Base-by-base conservation (phyloP, 1,140 invertebrate species). In the Atopsyche davidsoni region DNA sequence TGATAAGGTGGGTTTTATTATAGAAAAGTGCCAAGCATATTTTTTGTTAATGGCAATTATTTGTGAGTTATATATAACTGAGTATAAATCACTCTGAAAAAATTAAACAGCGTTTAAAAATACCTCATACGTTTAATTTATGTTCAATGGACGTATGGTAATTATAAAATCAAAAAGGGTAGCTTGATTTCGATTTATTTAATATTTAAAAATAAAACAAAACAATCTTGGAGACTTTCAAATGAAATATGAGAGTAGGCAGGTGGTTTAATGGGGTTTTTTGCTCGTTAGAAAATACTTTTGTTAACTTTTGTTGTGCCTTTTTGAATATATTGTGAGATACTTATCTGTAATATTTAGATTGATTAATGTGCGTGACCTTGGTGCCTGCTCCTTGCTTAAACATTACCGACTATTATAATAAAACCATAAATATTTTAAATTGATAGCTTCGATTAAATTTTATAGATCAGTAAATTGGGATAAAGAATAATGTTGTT, bases 351-450 rank as follows among this genome's bases (percentile, higher is more conserved):
- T 4, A 34, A 34, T 34, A 11, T 34, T 4, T 16, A 4, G 32
- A 34, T 34, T 16, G 32, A 34, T 34, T 34, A 34, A 34, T 34
- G 32, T 34, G n/a, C 16, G n/a, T 34, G 11, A 34, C 32, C 32
- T 34, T 34, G 32, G 4, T 34, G n/a, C 16, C 16, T 34, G 11
- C n/a, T 16, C 32, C 16, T 34, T 11, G 4, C n/a, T 34, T 34
- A 11, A 16, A 34, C 3, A 16, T 34, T 34, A 16, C 32, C 11
- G n/a, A 34, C 16, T 34, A 34, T 34, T 13, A 3, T 13, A 28
- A 34, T n/a, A 34, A 13, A 34, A 34, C 32, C 3, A 16, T 34
- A 34, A 34, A 34, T 34, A 34, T 34, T 34, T 34, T 4, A 34
- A 34, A 34, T 34, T 34, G 16, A 34, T 34, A 16, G 32, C 11